Evolutionary conservation across 2,888 invertebrate species (phyloP).

Genomic region (Formica aserva): DNA sequence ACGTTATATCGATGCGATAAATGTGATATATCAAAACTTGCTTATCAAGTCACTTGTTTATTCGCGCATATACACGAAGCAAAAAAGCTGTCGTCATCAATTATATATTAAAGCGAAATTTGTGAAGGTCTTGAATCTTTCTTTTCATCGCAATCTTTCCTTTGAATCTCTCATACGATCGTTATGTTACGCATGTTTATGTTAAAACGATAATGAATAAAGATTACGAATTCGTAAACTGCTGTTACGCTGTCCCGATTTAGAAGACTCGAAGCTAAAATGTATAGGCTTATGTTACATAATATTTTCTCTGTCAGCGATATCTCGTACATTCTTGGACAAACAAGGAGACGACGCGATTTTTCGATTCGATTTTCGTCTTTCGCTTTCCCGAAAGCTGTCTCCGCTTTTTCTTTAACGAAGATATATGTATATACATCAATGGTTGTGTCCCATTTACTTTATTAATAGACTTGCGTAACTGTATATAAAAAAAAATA

Average conservation of each 20-base stretch:
- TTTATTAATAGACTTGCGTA: neutral
- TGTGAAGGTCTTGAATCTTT: neutral
- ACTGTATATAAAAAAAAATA: neutral
- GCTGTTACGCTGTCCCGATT: neutral
- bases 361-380: neutral
- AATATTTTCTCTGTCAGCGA: neutral
- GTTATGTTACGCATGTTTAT: neutral
- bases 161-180: neutral
- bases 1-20: neutral
- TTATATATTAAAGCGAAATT: conserved; percentile 6
- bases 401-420: neutral
- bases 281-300: neutral
- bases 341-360: neutral
- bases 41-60: conserved; percentile 22
- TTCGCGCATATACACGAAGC: neutral
- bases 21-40: conserved; percentile 10
- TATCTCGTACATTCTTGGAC: neutral
- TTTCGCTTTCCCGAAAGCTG: neutral
- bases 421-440: neutral
- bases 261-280: neutral
- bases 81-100: conserved; percentile 30
- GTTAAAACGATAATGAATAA: neutral
- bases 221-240: neutral
- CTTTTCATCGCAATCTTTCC: neutral
- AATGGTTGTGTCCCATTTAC: neutral